Base-by-base conservation (phyloP, 2,888 invertebrate species). In the Acleris literana region DNA sequence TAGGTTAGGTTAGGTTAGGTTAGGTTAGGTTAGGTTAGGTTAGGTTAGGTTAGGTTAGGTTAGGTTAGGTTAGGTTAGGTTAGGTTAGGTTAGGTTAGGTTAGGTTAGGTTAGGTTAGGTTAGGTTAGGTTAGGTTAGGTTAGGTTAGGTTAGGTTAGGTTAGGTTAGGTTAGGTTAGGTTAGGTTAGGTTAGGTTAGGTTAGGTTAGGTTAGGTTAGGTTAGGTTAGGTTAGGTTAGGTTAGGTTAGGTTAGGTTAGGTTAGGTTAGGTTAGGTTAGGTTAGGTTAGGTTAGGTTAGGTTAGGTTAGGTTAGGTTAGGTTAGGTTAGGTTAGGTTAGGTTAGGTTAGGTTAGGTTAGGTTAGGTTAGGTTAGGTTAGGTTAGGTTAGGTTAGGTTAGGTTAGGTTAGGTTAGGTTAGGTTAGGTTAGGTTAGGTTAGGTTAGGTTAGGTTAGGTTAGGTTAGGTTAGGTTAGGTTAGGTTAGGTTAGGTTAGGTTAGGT, bases 1-100 rank as follows among this genome's bases (percentile, higher is more conserved):
- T 44, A 44, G 44, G 44, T 44, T 44, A 44, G 44, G 44, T 44
- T 44, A 44, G 44, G 44, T 44, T 44, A 44, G 44, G 44, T 44
- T 44, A 44, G 44, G 44, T n/a, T n/a, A n/a, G n/a, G n/a, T n/a
- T n/a, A n/a, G n/a, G n/a, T n/a, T n/a, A n/a, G n/a, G n/a, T n/a
- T n/a, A n/a, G n/a, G n/a, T n/a, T n/a, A n/a, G n/a, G n/a, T n/a
- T n/a, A n/a, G n/a, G n/a, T n/a, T n/a, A n/a, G n/a, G n/a, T n/a
- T n/a, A n/a, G n/a, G n/a, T n/a, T n/a, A n/a, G n/a, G n/a, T n/a
- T n/a, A n/a, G n/a, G n/a, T n/a, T n/a, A n/a, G n/a, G n/a, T n/a
- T n/a, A n/a, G n/a, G n/a, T n/a, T n/a, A n/a, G n/a, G n/a, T n/a
- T n/a, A n/a, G n/a, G n/a, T n/a, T n/a, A n/a, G n/a, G n/a, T n/a